Conservation (phyloP, 2,113 vertebrate species). For the Hylia prasina region DNA sequence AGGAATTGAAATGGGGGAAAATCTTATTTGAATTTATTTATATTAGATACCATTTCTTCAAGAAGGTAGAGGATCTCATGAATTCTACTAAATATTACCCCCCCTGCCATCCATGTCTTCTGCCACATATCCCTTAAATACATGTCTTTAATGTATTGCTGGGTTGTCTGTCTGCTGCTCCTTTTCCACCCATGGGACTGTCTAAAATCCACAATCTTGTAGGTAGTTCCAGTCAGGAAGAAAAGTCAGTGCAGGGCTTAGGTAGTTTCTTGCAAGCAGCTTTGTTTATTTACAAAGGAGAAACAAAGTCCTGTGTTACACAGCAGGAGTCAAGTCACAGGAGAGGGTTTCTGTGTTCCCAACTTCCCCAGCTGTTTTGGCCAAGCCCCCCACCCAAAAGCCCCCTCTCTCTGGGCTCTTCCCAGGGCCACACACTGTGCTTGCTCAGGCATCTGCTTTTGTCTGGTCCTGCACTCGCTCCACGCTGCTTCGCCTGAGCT, state of each 20-base stretch:
- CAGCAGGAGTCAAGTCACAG: not conserved
- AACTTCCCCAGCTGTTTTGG: not conserved
- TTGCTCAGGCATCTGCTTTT: not conserved
- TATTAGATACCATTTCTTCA: not conserved
- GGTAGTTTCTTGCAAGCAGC: not conserved
- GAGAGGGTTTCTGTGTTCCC: not conserved
- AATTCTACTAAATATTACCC: not conserved
- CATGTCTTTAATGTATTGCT: not conserved
- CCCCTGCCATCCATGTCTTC: not conserved
- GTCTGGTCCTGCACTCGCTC: rapidly evolving
- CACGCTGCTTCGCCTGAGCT: not conserved
- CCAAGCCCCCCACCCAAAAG: not conserved
- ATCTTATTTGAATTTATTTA: not conserved
- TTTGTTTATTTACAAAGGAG: slow-evolving; percentile 21
- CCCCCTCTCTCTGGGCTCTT: not conserved
- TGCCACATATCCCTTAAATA: not conserved
- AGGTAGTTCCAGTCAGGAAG: not conserved
- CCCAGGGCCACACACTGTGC: slow-evolving; percentile 24
- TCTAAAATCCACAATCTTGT: not conserved
- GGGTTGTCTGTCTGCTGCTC: not conserved
- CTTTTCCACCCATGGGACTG: not conserved
- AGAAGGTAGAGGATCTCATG: not conserved
- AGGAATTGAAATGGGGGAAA: not conserved
- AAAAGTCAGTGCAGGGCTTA: not conserved
- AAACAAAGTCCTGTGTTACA: not conserved